Evolutionary conservation across 2,113 vertebrate species (phyloP).

Genomic region (Okapia johnstoni): DNA sequence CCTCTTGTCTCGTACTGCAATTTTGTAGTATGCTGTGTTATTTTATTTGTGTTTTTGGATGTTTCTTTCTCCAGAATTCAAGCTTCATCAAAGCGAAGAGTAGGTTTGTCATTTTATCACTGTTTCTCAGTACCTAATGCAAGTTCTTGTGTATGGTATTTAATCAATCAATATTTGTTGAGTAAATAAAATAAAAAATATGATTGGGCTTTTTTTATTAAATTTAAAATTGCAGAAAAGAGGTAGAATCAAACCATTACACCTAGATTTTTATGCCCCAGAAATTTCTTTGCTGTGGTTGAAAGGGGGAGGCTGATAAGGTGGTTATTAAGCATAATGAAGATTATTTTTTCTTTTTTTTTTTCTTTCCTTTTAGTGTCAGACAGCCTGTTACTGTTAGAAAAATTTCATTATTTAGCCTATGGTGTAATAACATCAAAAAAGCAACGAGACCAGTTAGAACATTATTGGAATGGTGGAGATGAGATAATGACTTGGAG

Average conservation of each 20-base stretch:
- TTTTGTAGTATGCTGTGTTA: neutral
- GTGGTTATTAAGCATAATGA: neutral
- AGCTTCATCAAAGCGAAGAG: neutral
- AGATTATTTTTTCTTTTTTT: neutral
- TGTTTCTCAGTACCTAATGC: neutral
- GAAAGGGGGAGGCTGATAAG: neutral
- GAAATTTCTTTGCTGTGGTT: neutral
- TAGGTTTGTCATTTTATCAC: neutral
- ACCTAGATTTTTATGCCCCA: neutral
- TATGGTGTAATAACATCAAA: neutral
- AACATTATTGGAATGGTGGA: neutral
- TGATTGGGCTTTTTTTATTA: neutral
- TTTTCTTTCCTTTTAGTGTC: neutral
- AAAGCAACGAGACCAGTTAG: neutral
- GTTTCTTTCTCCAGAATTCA: neutral
- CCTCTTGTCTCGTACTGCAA: neutral
- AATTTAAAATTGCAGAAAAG: neutral
- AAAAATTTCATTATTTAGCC: neutral
- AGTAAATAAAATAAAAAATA: neutral
- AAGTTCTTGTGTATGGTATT: neutral
- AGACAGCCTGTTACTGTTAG: neutral
- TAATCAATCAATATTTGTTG: neutral
- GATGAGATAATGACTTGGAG: neutral
- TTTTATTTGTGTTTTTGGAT: neutral
- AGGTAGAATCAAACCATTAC: neutral